These are phyloP conservation scores for Zosterops pallidus DNA, from an alignment of 2,113 vertebrate species.

Conservation along the genomic window DNA sequence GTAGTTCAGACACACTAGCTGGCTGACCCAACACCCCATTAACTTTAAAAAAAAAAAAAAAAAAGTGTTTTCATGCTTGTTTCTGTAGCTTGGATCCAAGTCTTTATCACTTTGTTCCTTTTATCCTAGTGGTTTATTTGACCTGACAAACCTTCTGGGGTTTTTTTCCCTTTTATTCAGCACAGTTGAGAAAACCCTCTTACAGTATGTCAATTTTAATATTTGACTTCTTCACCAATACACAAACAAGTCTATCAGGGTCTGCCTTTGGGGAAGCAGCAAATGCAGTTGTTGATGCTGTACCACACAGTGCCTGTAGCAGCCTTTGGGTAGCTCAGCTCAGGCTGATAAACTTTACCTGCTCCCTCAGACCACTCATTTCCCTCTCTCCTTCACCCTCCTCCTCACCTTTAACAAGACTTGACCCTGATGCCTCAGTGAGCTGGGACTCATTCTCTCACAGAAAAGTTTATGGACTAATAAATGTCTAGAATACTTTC, in stretches of 20 bases:
- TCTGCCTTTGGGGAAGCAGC: not conserved
- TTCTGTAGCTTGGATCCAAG: slow-evolving; percentile 16
- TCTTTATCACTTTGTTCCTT: slow-evolving; percentile 32
- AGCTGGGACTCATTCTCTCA: not conserved
- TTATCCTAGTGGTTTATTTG: slow-evolving; percentile 46
- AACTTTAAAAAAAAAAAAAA: not conserved
- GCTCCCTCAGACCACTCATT: not conserved
- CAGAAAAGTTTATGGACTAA: not conserved
- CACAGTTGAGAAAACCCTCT: slow-evolving; percentile 33
- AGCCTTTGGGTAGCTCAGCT: not conserved
- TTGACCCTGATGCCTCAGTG: not conserved
- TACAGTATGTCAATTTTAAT: slow-evolving; percentile 49
- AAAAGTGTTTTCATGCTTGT: not conserved
- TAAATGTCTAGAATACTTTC: not conserved
- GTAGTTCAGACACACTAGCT: not conserved
- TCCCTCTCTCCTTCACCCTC: not conserved
- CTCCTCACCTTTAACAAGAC: not conserved
- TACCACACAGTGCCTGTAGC: not conserved
- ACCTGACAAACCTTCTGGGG: not conserved
- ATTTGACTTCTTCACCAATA: slow-evolving; percentile 17
- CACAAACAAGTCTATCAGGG: not conserved
- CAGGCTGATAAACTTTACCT: not conserved
- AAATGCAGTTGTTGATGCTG: not conserved
- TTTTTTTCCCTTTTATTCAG: not conserved
- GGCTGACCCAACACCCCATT: not conserved